A percentile compares a stretch with the other conserved stretches of the same genome.
Evolutionary conservation across 1,140 invertebrate genomes (phyloP).

Genomic region (Neuroterus valhalla): DNA sequence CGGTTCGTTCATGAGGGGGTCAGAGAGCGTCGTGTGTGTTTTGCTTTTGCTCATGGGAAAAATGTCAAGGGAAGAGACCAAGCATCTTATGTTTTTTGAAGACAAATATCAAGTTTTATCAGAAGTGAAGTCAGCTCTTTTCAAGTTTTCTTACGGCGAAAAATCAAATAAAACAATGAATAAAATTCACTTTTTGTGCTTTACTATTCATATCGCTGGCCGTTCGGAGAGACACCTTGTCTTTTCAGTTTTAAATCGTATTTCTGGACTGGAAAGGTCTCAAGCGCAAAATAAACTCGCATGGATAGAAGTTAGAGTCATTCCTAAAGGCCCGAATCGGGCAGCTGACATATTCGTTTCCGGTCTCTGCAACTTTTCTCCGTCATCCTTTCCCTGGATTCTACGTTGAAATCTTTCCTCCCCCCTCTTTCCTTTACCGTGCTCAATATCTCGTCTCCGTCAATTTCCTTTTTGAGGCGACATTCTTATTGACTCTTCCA

Average conservation of each 20-base stretch:
- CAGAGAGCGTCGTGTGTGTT: too few relatives aligned
- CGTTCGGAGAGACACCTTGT: too few relatives aligned
- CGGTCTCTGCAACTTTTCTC: conserved; percentile 37
- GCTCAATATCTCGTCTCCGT: conserved; percentile 7
- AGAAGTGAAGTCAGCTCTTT: too few relatives aligned
- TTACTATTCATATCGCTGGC: too few relatives aligned
- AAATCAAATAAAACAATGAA: too few relatives aligned
- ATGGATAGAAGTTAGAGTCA: not conserved
- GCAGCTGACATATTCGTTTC: conserved; percentile 45
- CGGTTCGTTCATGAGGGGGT: too few relatives aligned
- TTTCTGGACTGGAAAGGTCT: not conserved
- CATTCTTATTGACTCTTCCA: conserved; percentile 18
- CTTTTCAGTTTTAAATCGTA: not conserved
- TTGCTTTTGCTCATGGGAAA: too few relatives aligned
- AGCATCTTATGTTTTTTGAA: too few relatives aligned
- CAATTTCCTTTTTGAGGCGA: conserved; percentile 11
- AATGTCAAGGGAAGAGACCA: too few relatives aligned
- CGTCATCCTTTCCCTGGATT: not conserved
- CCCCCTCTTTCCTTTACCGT: not conserved
- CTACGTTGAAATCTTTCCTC: not conserved
- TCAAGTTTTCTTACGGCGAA: too few relatives aligned
- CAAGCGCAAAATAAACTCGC: not conserved
- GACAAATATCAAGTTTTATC: too few relatives aligned
- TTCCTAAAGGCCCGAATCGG: not conserved
- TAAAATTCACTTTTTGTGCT: too few relatives aligned